Evolutionary conservation across 2,888 invertebrate genomes (phyloP).

Genomic region (Orthosia gracilis): DNA sequence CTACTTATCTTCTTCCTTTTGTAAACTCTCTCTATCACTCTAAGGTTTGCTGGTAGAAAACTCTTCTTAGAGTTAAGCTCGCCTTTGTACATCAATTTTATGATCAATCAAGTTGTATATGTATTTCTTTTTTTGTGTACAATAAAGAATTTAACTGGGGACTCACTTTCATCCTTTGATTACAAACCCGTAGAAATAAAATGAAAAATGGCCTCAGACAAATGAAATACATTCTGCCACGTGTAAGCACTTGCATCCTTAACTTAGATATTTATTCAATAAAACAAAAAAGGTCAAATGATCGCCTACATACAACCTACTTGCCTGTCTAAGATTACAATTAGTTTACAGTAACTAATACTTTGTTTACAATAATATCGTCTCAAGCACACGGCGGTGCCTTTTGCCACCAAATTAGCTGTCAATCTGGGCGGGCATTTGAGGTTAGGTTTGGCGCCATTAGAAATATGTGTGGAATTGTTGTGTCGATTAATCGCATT

Average conservation of each 20-base stretch:
- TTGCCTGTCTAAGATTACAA: constrained; percentile 52
- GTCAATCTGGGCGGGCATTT: constrained; percentile 65
- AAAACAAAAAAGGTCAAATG: constrained; percentile 32
- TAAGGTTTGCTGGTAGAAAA: too few species aligned
- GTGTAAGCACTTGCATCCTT: neutral
- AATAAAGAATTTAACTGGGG: too few species aligned
- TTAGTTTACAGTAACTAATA: constrained; percentile 50
- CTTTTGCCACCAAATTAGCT: constrained; percentile 66
- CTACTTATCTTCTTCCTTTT: too few species aligned
- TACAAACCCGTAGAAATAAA: too few species aligned
- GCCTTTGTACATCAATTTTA: too few species aligned
- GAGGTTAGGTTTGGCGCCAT: constrained; percentile 62
- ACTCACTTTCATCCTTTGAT: too few species aligned
- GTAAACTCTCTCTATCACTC: too few species aligned
- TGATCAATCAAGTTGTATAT: too few species aligned
- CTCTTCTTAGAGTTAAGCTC: too few species aligned
- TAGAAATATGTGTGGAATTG: constrained; percentile 46
- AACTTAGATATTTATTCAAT: constrained; percentile 7
- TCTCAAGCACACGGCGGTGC: constrained; percentile 52
- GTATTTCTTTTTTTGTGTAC: too few species aligned
- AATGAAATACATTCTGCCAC: constrained; percentile 1
- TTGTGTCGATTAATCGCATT: constrained; percentile 54
- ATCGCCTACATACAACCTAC: constrained; percentile 34
- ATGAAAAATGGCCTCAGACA: neutral
- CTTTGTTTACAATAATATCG: constrained; percentile 59